These are phyloP conservation scores for Tetraodon nigroviridis DNA, from an alignment of 2,113 vertebrate genomes.

Conservation along the genomic window DNA sequence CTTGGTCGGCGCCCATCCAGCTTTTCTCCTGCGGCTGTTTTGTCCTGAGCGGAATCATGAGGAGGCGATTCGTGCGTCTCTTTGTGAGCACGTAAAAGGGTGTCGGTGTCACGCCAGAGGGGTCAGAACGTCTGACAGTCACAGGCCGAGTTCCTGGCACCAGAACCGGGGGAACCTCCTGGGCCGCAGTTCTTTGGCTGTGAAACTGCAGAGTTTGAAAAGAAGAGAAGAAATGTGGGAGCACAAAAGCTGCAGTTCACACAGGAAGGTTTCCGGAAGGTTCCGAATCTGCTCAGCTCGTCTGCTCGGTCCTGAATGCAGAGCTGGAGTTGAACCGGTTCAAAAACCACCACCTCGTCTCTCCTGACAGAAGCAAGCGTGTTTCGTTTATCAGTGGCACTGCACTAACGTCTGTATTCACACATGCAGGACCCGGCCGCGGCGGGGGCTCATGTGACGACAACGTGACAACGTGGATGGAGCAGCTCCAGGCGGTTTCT, in stretches of 20 bases:
- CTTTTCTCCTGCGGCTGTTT: too few species aligned
- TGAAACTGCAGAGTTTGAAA: conserved; percentile 12
- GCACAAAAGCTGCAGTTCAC: not conserved
- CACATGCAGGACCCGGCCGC: too few species aligned
- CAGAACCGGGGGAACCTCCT: not conserved
- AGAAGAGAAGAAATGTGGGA: conserved; percentile 13
- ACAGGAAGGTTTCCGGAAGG: not conserved
- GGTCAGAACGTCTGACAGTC: conserved; percentile 13
- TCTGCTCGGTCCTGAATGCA: not conserved
- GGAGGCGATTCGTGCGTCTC: too few species aligned
- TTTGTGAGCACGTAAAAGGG: not conserved
- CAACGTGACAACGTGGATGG: too few species aligned
- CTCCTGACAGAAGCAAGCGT: too few species aligned
- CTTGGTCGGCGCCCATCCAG: too few species aligned
- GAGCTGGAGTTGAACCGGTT: not conserved
- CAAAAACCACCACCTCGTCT: not conserved
- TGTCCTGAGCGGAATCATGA: too few species aligned
- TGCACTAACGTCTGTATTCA: too few species aligned
- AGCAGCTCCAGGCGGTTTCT: too few species aligned
- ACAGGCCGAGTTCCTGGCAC: conserved; percentile 17
- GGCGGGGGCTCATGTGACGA: too few species aligned
- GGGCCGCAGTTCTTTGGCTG: conserved; percentile 1
- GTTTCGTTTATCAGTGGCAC: too few species aligned
- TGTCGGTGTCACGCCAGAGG: not conserved
- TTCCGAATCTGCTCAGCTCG: not conserved